Evolutionary conservation across 92 coral and sea anemone genomes (phyloP).

Genomic region (Phenganax stokvisi): DNA sequence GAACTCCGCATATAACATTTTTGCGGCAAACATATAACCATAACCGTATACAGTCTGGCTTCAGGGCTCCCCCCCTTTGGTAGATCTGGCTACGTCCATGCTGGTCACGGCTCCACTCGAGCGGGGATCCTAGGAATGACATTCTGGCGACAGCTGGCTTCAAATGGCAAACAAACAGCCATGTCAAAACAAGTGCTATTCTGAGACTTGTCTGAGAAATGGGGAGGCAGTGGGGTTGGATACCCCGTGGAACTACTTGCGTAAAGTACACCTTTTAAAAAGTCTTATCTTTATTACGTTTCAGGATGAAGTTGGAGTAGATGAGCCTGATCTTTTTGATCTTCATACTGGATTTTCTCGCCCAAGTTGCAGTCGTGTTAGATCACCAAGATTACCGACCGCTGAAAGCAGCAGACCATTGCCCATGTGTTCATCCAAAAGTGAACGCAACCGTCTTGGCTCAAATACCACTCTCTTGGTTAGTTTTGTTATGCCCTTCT

Average conservation of each 20-base stretch:
- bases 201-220: no score
- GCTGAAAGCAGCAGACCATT: constrained; percentile 9
- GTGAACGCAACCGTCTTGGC: constrained; percentile 20
- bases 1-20: no score
- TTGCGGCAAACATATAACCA: no score
- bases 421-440: background rate
- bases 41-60: no score
- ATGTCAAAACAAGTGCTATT: no score
- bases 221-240: no score
- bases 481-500: background rate
- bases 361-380: constrained; percentile 35
- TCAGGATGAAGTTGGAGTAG: background rate
- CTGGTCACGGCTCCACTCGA: no score
- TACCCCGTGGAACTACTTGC: background rate
- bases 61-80: no score
- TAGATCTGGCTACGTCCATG: no score
- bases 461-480: background rate
- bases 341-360: constrained; percentile 12
- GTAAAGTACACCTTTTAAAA: background rate
- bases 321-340: background rate
- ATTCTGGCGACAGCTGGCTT: no score
- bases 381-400: constrained; percentile 6
- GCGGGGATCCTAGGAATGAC: no score
- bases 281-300: background rate
- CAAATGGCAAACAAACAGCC: no score